A percentile compares a stretch with the other conserved stretches of the same genome.
Evolutionary conservation across 2,888 invertebrate species (phyloP).

Genomic region (Ganaspis brasiliensis): DNA sequence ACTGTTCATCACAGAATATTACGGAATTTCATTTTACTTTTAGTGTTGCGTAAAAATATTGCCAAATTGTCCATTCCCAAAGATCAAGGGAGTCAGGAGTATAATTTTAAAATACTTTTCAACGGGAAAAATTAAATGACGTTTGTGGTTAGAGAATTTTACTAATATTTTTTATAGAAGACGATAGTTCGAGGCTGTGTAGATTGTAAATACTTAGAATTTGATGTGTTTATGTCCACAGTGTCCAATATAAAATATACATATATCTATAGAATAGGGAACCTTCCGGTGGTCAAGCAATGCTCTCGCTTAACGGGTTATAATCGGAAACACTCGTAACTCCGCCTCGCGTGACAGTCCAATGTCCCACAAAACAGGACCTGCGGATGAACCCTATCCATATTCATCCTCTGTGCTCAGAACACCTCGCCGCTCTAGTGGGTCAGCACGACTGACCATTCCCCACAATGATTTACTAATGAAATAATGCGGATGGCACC

Average conservation of each 20-base stretch:
- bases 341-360: conserved; percentile 73
- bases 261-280: not conserved
- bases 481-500: conserved; percentile 19
- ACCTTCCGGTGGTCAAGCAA: conserved; percentile 49
- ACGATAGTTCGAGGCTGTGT: not conserved
- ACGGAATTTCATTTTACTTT: not conserved
- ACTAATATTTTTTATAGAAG: not conserved
- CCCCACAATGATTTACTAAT: conserved; percentile 45
- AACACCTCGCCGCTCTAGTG: conserved; percentile 30
- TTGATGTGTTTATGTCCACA: not conserved
- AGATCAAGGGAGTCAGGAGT: not conserved
- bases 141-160: not conserved
- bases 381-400: conserved; percentile 50
- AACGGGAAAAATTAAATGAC: too few species aligned
- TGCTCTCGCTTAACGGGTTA: conserved; percentile 73
- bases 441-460: conserved; percentile 48
- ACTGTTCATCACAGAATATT: not conserved
- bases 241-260: not conserved
- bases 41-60: too few species aligned
- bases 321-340: conserved; percentile 77
- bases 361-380: conserved; percentile 72
- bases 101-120: too few species aligned
- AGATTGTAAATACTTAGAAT: not conserved
- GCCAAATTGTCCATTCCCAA: too few species aligned
- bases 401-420: conserved; percentile 53